A percentile compares a stretch with the other conserved stretches of the same genome.
Conservation (phyloP, 2,113 vertebrate species). For the Cisticola juncidis region DNA sequence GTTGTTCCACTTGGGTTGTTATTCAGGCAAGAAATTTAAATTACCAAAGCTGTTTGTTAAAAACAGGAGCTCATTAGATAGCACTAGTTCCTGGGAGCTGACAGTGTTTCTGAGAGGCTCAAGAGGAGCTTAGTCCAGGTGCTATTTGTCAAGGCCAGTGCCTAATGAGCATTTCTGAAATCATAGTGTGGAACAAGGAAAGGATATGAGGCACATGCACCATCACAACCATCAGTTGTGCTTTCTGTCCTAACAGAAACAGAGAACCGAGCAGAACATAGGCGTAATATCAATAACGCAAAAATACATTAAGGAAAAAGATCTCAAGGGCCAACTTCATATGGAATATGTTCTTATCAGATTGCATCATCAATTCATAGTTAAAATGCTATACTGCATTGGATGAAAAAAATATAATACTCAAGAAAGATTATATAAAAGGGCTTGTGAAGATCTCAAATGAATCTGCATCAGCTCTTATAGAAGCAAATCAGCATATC, state of each 20-base stretch:
- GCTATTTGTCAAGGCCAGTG: background rate
- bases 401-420: background rate
- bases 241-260: background rate
- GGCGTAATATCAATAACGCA: background rate
- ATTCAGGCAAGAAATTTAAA: background rate
- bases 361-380: background rate
- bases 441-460: background rate
- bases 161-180: background rate
- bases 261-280: background rate
- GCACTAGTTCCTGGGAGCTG: background rate
- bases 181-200: background rate
- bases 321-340: background rate
- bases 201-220: background rate
- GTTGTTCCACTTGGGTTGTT: background rate
- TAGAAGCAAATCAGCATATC: background rate
- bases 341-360: background rate
- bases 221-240: background rate
- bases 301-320: background rate
- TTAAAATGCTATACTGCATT: background rate
- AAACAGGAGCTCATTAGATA: background rate
- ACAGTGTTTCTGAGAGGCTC: background rate
- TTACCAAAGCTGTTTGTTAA: background rate
- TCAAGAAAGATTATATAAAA: background rate
- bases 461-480: background rate
- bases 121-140: background rate